Base-by-base conservation (phyloP, 2,113 vertebrate genomes). In the Camelus bactrianus region DNA sequence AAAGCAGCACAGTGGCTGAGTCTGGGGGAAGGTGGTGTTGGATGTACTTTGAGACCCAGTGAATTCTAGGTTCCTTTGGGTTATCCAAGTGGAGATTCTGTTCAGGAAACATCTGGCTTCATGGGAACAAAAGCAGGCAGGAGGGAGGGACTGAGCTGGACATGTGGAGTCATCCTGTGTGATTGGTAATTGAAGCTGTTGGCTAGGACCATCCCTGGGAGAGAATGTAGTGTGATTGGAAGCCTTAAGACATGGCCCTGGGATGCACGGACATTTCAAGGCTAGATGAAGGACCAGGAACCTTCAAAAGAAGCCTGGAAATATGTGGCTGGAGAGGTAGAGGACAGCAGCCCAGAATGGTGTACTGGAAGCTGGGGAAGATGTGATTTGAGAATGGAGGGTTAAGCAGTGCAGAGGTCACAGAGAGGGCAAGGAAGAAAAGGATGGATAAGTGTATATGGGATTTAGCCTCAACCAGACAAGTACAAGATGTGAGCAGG, bases 91-190 rank as follows among this genome's bases (percentile, higher is more conserved):
- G 58, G 15, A 81, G 75, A 42, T 54, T 91, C 82, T 97, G 67
- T 76, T 93, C 81, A 62, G 60, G 81, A 88, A 96, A 81, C 56
- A 70, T 60, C 38, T 88, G 75, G 69, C n/a, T 93, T 79, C 38
- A 28, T 9, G 35, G 54, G 75, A 72, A n/a, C 24, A 32, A 69
- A 80, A 86, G 65, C 42, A 73, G n/a, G 82, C 48, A 48, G 38
- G 42, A 77, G 67, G 87, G 82, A 93, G 46, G 56, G 50, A 28
- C 62, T n/a, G 64, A 82, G 16, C 28, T 77, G 50, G 60, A 32
- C 50, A 10, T 56, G 0, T 75, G 26, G 65, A 94, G 72, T 93
- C 83, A 92, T 60, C 46, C 28, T 11, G 0, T 38, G 38, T 30
- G 85, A 26, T 73, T 70, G 76, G 58, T 65, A 83, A 64, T 90